Evolutionary conservation across 2,797 vertebrate genomes (phyloP).

Genomic region (Hephaestus fuliginosus): DNA sequence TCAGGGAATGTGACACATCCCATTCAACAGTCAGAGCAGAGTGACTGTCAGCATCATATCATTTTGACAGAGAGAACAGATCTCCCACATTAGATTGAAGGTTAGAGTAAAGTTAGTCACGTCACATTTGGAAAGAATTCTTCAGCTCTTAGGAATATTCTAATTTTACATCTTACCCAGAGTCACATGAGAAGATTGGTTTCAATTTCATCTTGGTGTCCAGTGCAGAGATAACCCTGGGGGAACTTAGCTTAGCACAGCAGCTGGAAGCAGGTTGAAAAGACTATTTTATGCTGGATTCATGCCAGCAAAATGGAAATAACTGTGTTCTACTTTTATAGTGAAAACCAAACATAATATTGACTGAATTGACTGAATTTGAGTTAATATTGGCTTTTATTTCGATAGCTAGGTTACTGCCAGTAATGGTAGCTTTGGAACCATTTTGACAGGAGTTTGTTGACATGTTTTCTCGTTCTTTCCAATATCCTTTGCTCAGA

Average conservation of each 20-base stretch:
- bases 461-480: neutral
- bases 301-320: neutral
- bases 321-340: too few species aligned
- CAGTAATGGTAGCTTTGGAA: neutral
- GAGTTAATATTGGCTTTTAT: neutral
- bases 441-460: neutral
- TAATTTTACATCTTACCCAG: neutral
- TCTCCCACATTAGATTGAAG: neutral
- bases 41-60: neutral
- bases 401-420: neutral
- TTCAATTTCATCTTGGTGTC: neutral
- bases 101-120: neutral
- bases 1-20: conserved; percentile 63
- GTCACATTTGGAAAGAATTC: neutral
- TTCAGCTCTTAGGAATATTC: neutral
- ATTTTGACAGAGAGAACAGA: neutral
- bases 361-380: neutral
- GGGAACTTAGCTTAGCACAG: neutral
- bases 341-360: neutral
- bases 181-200: conserved; percentile 8
- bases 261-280: neutral
- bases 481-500: neutral
- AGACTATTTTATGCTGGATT: neutral
- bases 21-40: conserved; percentile 37
- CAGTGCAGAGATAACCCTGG: conserved; percentile 3